phyloP scores from a whole-genome alignment of 2,888 invertebrate species.

The Eupithecia vulgata region DNA sequence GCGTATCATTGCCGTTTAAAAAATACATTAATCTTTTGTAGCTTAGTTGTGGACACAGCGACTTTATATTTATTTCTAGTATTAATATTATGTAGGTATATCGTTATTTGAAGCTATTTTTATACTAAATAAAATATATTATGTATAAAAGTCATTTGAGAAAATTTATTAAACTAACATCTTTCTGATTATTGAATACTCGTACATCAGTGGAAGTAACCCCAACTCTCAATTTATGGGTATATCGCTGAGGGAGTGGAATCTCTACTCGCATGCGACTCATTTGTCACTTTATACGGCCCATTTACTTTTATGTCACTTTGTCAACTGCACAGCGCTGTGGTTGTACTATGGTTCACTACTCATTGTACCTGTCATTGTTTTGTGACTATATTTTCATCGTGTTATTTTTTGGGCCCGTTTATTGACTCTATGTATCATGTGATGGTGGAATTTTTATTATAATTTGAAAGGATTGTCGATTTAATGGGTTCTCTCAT shows the following conservation, averaged over 20 bases:
- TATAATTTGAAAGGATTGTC: too few relatives aligned
- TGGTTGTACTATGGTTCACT: conserved; percentile 10
- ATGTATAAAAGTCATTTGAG: neutral
- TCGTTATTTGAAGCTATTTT: too few relatives aligned
- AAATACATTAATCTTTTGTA: too few relatives aligned
- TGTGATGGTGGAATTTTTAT: neutral
- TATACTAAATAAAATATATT: neutral
- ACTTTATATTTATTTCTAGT: too few relatives aligned
- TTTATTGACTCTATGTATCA: neutral
- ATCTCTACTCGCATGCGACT: conserved; percentile 35
- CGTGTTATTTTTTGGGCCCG: neutral
- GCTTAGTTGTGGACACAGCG: too few relatives aligned
- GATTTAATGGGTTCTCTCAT: too few relatives aligned
- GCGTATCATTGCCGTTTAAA: too few relatives aligned
- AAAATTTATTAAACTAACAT: neutral
- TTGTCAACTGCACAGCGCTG: conserved; percentile 39
- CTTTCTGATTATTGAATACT: neutral
- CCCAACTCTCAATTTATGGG: conserved; percentile 11
- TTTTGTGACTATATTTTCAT: neutral
- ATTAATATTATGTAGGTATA: too few relatives aligned
- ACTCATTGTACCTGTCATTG: neutral
- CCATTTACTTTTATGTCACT: conserved; percentile 45
- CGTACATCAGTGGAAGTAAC: conserved; percentile 3
- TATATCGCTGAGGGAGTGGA: conserved; percentile 22
- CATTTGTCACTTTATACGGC: conserved; percentile 41